A percentile compares a stretch with the other conserved stretches of the same genome.
phyloP scores from a whole-genome alignment of 2,888 invertebrate genomes.

The Spialia ferax region DNA sequence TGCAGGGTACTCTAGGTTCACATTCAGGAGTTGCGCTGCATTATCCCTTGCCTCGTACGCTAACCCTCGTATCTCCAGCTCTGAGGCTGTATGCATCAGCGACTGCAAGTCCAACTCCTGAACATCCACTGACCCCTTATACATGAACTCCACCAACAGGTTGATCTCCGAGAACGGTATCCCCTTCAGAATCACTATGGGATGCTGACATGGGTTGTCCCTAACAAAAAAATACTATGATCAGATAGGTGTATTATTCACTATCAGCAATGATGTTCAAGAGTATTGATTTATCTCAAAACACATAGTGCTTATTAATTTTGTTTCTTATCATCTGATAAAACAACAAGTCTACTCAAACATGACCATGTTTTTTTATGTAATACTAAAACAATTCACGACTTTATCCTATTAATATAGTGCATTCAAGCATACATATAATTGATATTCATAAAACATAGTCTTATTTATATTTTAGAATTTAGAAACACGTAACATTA shows the following conservation, averaged over 20 bases:
- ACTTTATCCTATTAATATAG: not conserved
- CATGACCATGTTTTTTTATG: constrained; percentile 22
- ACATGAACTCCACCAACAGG: constrained; percentile 90
- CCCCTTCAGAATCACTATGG: constrained; percentile 90
- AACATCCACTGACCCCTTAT: constrained; percentile 90
- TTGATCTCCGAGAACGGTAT: constrained; percentile 89
- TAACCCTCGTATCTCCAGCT: constrained; percentile 89
- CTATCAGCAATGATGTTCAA: constrained; percentile 34
- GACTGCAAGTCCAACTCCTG: constrained; percentile 88
- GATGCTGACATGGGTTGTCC: constrained; percentile 91
- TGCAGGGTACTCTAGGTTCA: constrained; percentile 81
- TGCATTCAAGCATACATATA: not conserved
- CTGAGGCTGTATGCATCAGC: constrained; percentile 89
- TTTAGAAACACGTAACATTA: constrained; percentile 20
- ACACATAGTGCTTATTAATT: constrained; percentile 43
- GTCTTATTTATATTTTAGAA: not conserved
- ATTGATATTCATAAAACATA: constrained; percentile 1
- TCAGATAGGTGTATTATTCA: constrained; percentile 13
- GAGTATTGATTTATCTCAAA: constrained; percentile 40
- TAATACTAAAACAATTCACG: not conserved
- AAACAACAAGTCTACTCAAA: constrained; percentile 39
- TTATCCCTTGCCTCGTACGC: constrained; percentile 87
- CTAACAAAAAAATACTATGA: constrained; percentile 55
- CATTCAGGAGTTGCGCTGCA: constrained; percentile 84
- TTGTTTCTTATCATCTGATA: constrained; percentile 51